Conservation (phyloP, 2,797 vertebrate species). For the Pipistrellus pygmaeus region DNA sequence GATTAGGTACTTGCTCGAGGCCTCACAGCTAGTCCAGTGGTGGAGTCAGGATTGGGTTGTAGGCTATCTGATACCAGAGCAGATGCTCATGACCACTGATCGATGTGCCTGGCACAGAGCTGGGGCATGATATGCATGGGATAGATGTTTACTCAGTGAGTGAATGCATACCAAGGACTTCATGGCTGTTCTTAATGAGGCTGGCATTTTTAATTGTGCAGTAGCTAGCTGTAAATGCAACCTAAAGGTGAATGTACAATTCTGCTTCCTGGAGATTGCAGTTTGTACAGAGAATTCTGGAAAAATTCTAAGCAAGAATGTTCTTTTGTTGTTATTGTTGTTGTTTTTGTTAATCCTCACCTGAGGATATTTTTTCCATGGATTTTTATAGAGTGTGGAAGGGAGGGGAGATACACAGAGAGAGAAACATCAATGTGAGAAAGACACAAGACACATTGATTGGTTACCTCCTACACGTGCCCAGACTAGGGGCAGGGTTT, state of each 20-base stretch:
- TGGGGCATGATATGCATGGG: not conserved
- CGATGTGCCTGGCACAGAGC: not conserved
- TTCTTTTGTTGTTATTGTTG: not conserved
- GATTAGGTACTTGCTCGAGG: not conserved
- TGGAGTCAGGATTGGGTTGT: not conserved
- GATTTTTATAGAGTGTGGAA: too few species aligned
- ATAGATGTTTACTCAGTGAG: conserved; percentile 50
- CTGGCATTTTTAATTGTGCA: conserved; percentile 44
- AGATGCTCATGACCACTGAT: not conserved
- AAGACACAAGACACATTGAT: too few species aligned
- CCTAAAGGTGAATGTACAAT: conserved; percentile 38
- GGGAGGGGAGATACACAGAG: too few species aligned
- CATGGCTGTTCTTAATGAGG: conserved; percentile 17
- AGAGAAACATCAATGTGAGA: too few species aligned
- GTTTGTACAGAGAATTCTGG: conserved; percentile 34
- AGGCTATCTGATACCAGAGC: not conserved
- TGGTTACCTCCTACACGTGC: too few species aligned
- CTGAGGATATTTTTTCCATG: too few species aligned
- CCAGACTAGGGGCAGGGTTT: too few species aligned
- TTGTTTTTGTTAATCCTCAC: too few species aligned
- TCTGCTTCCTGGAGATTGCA: conserved; percentile 14
- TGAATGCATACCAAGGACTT: not conserved
- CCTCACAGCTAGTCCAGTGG: not conserved
- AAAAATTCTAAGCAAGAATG: not conserved
- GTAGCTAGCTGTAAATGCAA: conserved; percentile 40